These are phyloP conservation scores for Lagocephalus sceleratus DNA, from an alignment of 2,797 vertebrate species.

Conservation along the genomic window DNA sequence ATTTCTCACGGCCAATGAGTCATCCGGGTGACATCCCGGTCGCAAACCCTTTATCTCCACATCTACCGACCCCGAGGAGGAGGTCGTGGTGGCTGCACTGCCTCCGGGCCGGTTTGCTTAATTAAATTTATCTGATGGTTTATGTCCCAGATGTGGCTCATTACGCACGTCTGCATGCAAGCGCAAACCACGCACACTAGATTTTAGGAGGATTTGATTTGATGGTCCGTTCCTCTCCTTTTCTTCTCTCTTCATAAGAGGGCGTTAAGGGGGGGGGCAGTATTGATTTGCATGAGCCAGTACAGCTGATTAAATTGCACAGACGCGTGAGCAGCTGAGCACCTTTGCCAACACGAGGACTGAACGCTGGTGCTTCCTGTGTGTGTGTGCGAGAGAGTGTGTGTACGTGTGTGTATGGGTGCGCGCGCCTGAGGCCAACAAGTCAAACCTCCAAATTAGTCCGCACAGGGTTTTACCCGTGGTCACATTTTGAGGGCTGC, in stretches of 20 bases:
- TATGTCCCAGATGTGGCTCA: constrained; percentile 9
- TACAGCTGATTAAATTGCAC: constrained; percentile 43
- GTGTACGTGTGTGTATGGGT: too few relatives aligned
- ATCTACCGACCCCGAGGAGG: not conserved
- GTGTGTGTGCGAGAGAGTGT: too few relatives aligned
- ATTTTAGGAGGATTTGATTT: constrained; percentile 37
- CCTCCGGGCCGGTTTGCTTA: constrained; percentile 24
- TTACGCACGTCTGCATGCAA: constrained; percentile 20
- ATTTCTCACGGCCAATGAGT: constrained; percentile 3
- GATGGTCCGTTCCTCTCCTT: constrained; percentile 23
- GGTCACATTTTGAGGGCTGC: too few relatives aligned
- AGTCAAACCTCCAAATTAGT: too few relatives aligned
- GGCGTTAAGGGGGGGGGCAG: not conserved
- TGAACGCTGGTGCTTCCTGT: too few relatives aligned
- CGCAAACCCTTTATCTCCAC: constrained; percentile 1
- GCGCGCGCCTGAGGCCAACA: too few relatives aligned
- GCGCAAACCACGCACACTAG: constrained; percentile 7
- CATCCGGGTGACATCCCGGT: constrained; percentile 7
- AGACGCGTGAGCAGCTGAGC: too few relatives aligned
- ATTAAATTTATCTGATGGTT: constrained; percentile 39
- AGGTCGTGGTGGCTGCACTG: constrained; percentile 5
- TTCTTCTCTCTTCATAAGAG: not conserved
- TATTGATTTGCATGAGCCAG: constrained; percentile 49
- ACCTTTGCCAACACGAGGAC: too few relatives aligned
- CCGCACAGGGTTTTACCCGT: too few relatives aligned